Base-by-base conservation (phyloP, 64 coral and sea anemone species). In the Hydrozoanthus tunicans region DNA sequence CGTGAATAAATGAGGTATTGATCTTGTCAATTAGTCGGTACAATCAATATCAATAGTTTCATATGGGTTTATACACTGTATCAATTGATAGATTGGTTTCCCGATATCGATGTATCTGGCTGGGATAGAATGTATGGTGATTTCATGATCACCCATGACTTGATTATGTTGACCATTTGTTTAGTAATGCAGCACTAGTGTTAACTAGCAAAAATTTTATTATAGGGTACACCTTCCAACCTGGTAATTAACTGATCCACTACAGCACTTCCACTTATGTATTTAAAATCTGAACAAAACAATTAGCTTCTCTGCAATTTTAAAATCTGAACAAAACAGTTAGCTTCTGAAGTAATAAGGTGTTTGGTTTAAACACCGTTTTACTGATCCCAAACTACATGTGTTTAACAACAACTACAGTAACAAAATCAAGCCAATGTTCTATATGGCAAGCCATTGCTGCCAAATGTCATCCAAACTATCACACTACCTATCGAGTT, bases 1-100 rank as follows among this genome's bases (percentile, higher is more conserved):
- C 81, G 81, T 84, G 81, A 68, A 68, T 68, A 68, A 68, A 68
- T 68, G 65, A 68, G 65, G 23, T 6, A 68, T 68, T 68, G 6
- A 17, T 68, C 65, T 68, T n/a, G 65, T 68, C 23, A n/a, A 68
- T 68, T 68, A 68, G 65, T 68, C 65, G 65, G 23, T 68, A 68
- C 65, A 68, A 68, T 68, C 65, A 68, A 68, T n/a, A 17, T 68
- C 65, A 68, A 68, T 68, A 68, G 14, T 68, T 68, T 68, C 65
- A n/a, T 68, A 68, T 68, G 5, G 25, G 67, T 70, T 70, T 70
- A 70, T 70, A 70, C 20, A 20, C 20, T 20, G 20, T 20, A 20
- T 70, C 5, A 70, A 70, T 70, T 70, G 67, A 20, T 70, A 14
- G 5, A 70, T 70, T 70, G 67, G 0, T 70, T 70, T 6, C 20